Base-by-base conservation (phyloP, 2,888 invertebrate genomes). In the Acanthosepion esculentum region DNA sequence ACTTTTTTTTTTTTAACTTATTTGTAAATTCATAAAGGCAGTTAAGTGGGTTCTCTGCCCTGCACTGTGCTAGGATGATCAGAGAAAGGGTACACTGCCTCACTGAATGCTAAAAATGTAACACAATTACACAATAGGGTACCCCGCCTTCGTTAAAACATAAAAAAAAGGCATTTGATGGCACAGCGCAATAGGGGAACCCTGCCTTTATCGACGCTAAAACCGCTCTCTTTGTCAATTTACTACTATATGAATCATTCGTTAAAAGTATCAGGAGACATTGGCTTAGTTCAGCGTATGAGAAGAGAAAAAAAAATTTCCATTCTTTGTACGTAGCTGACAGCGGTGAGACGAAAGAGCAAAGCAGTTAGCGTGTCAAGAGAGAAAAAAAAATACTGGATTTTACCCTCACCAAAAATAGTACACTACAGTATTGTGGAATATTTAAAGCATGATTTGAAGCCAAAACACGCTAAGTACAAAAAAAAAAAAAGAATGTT, bases 91-190 rank as follows among this genome's bases (percentile, higher is more conserved):
- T 78, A 78, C 78, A 78, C 15, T 78, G 78, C 78, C 78, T 78
- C n/a, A 12, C n/a, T 78, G 78, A n/a, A n/a, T 78, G n/a, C 78
- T 78, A 78, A 78, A 78, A 78, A 33, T 78, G n/a, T 78, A n/a
- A n/a, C n/a, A 78, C n/a, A 78, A 78, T 78, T 78, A 78, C n/a
- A 78, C 78, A 78, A 78, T 78, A 78, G 78, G 78, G 78, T 78
- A 78, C 78, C 78, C 78, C 78, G 78, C 78, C 78, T 78, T 78
- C 78, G n/a, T 78, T 78, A n/a, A n/a, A n/a, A 59, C 20, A 10
- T 4, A 23, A 59, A 59, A 12, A 78, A 78, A 33, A n/a, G n/a
- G 15, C 3, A 33, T n/a, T n/a, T n/a, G 10, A 78, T n/a, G n/a
- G 78, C 78, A 78, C 78, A n/a, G n/a, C 78, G 15, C n/a, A 78